These are phyloP conservation scores for Megalops atlanticus DNA, from an alignment of 2,113 vertebrate genomes.

Conservation along the genomic window DNA sequence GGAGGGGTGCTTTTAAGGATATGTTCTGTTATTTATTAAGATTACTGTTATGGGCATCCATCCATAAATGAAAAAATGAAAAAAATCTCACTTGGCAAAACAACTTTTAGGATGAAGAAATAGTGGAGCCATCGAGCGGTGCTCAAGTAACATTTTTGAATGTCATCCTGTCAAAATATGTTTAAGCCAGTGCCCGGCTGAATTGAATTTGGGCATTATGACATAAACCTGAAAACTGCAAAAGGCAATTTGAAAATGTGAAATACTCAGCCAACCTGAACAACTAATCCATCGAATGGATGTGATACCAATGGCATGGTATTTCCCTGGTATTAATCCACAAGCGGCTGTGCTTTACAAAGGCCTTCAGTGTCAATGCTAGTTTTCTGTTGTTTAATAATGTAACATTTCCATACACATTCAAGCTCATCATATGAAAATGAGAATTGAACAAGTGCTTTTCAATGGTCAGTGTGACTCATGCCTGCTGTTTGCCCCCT, in stretches of 20 bases:
- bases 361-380: too few relatives aligned
- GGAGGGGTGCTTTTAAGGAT: not conserved
- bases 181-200: not conserved
- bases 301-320: not conserved
- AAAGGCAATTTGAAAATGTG: not conserved
- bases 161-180: not conserved
- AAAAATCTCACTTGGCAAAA: not conserved
- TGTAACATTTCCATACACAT: too few relatives aligned
- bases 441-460: too few relatives aligned
- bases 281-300: not conserved
- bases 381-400: too few relatives aligned
- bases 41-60: not conserved
- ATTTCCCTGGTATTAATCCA: too few relatives aligned
- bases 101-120: not conserved
- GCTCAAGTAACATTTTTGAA: not conserved
- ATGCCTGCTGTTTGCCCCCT: too few relatives aligned
- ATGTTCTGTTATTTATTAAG: not conserved
- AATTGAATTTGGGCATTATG: not conserved
- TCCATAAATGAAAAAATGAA: not conserved
- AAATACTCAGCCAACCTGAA: not conserved
- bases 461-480: too few relatives aligned
- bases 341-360: too few relatives aligned
- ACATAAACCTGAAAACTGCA: not conserved
- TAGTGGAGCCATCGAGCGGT: not conserved
- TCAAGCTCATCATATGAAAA: too few relatives aligned